Base-by-base conservation (phyloP, 23 tunicate genomes). In the Diplosoma virens region DNA sequence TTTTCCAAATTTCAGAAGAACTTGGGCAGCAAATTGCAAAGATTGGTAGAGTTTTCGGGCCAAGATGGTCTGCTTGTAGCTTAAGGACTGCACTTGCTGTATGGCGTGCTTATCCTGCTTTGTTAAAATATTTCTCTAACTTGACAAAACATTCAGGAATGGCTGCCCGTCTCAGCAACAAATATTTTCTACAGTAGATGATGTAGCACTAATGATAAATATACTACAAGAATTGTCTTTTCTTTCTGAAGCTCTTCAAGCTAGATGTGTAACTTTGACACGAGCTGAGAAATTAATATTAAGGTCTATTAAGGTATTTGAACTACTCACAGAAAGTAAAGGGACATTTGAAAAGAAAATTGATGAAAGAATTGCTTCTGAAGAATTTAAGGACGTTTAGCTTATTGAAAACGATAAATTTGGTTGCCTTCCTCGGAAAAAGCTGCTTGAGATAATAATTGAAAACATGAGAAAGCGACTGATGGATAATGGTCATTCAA, bases 241-340 rank as follows among this genome's bases (percentile, higher is more conserved):
- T 31, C 81, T 76, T 76, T 76, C 81, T 76, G 50, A 58, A 31
- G 81, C 81, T 58, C 81, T 76, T 58, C 81, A 76, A 76, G 81
- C 35, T 61, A 61, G 69, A 56, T 41, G n/a, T n/a, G n/a, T n/a
- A n/a, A n/a, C n/a, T n/a, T n/a, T n/a, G n/a, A n/a, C n/a, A n/a
- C n/a, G n/a, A n/a, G n/a, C n/a, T n/a, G n/a, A n/a, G n/a, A n/a
- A n/a, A n/a, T n/a, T n/a, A n/a, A n/a, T n/a, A n/a, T n/a, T n/a
- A n/a, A n/a, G n/a, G n/a, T n/a, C n/a, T n/a, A n/a, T n/a, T n/a
- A n/a, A n/a, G n/a, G n/a, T n/a, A n/a, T n/a, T n/a, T n/a, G n/a
- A n/a, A n/a, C n/a, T n/a, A n/a, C n/a, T n/a, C n/a, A n/a, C n/a
- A n/a, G n/a, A n/a, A n/a, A n/a, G n/a, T n/a, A n/a, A n/a, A n/a